phyloP scores from a whole-genome alignment of 2,113 vertebrate species.

The Leucopsar rothschildi region DNA sequence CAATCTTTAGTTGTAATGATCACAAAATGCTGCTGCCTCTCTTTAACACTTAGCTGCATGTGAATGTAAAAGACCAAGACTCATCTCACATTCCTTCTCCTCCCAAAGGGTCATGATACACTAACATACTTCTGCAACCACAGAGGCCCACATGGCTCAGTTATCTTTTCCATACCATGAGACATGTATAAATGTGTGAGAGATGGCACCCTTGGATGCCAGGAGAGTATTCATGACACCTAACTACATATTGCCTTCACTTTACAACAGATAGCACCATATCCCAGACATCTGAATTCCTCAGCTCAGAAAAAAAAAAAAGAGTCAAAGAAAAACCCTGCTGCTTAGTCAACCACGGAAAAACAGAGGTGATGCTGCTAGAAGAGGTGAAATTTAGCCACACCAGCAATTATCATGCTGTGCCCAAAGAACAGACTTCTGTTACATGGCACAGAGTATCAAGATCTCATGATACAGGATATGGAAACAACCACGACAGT shows the following conservation, averaged over 20 bases:
- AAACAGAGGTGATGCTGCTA: neutral
- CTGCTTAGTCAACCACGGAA: neutral
- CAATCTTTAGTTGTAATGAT: neutral
- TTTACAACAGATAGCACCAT: neutral
- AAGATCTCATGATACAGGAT: neutral
- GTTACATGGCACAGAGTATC: neutral
- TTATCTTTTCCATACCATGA: neutral
- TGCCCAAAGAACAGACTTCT: neutral
- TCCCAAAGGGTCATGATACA: neutral
- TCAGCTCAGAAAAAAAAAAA: neutral
- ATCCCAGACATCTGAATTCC: neutral
- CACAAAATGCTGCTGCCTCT: neutral
- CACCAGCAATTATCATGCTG: neutral
- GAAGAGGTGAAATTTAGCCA: neutral
- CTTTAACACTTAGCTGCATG: neutral
- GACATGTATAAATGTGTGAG: neutral
- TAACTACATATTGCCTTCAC: neutral
- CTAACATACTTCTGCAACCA: neutral
- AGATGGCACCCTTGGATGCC: neutral
- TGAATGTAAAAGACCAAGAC: neutral
- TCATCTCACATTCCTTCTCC: neutral
- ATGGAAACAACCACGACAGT: neutral
- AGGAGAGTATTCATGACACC: neutral
- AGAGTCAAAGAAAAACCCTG: neutral
- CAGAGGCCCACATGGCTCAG: neutral